Percentiles rank a stretch among this genome's conserved stretches.
These are phyloP conservation scores for Trissonchulus sp. DNA, from an alignment of 2,888 invertebrate species.

Conservation along the genomic window DNA sequence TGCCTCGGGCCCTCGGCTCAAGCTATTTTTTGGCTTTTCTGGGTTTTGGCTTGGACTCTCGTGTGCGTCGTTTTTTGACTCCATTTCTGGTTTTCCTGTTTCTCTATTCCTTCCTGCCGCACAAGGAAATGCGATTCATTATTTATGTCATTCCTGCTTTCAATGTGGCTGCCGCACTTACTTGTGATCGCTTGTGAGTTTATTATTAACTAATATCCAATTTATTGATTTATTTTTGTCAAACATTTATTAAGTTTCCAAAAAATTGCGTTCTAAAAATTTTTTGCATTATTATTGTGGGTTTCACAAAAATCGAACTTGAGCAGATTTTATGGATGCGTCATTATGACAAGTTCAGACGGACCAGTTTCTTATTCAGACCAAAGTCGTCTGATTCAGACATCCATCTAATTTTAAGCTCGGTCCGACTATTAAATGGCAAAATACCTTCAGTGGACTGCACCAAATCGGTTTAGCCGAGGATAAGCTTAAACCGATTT, in stretches of 20 bases:
- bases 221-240: too few relatives aligned
- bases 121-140: conserved; percentile 94
- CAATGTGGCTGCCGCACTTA: conserved; percentile 78
- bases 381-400: too few relatives aligned
- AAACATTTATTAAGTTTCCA: neutral
- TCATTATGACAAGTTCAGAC: too few relatives aligned
- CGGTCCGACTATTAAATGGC: too few relatives aligned
- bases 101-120: conserved; percentile 88
- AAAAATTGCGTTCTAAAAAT: neutral
- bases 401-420: too few relatives aligned
- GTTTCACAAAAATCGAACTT: neutral
- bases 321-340: too few relatives aligned
- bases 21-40: conserved; percentile 68
- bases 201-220: conserved; percentile 20
- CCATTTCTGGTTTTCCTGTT: conserved; percentile 58
- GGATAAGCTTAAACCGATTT: too few relatives aligned
- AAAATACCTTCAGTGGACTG: too few relatives aligned
- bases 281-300: neutral
- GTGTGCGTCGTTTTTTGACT: conserved; percentile 62
- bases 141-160: conserved; percentile 92
- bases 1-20: conserved; percentile 80
- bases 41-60: conserved; percentile 58
- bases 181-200: conserved; percentile 80
- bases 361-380: too few relatives aligned
- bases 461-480: too few relatives aligned